Percentiles rank a stretch among this genome's conserved stretches.
Evolutionary conservation across 2,797 vertebrate genomes (phyloP).

Genomic region (Gymnoscopelus microlampas): DNA sequence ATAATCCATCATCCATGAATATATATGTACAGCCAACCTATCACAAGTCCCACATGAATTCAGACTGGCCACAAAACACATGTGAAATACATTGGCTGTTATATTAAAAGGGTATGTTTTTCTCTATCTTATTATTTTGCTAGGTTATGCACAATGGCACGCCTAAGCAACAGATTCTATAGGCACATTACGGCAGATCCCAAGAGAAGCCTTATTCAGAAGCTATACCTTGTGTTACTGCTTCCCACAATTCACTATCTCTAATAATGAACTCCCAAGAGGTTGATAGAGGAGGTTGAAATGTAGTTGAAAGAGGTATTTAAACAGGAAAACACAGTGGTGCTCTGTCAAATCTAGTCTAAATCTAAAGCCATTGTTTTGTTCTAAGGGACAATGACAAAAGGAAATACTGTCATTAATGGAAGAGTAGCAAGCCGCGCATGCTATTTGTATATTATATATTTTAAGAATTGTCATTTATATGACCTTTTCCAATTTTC

Average conservation of each 20-base stretch:
- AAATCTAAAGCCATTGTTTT: constrained; percentile 32
- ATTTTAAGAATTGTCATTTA: constrained; percentile 40
- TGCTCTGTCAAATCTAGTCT: constrained; percentile 26
- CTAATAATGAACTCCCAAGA: constrained; percentile 37
- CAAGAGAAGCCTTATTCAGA: constrained; percentile 34
- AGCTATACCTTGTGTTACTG: constrained; percentile 29
- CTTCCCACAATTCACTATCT: constrained; percentile 26
- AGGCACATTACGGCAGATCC: constrained; percentile 12
- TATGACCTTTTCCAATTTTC: constrained; percentile 28
- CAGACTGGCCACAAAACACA: not conserved
- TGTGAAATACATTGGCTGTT: not conserved
- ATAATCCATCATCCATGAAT: not conserved
- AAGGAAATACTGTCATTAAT: constrained; percentile 46
- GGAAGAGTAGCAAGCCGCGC: constrained; percentile 37
- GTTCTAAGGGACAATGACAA: constrained; percentile 43
- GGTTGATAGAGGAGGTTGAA: constrained; percentile 26
- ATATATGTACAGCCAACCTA: constrained; percentile 14
- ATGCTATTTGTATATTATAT: constrained; percentile 46
- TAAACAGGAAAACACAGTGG: constrained; percentile 6
- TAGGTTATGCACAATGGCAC: constrained; percentile 14
- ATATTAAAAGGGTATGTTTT: constrained; percentile 15
- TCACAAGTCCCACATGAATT: constrained; percentile 5
- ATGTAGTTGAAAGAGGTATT: constrained; percentile 43
- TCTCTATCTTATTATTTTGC: constrained; percentile 20
- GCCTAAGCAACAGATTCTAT: constrained; percentile 1